Evolutionary conservation across 2,797 vertebrate species (phyloP).

Genomic region (Sebastolobus altivelis): DNA sequence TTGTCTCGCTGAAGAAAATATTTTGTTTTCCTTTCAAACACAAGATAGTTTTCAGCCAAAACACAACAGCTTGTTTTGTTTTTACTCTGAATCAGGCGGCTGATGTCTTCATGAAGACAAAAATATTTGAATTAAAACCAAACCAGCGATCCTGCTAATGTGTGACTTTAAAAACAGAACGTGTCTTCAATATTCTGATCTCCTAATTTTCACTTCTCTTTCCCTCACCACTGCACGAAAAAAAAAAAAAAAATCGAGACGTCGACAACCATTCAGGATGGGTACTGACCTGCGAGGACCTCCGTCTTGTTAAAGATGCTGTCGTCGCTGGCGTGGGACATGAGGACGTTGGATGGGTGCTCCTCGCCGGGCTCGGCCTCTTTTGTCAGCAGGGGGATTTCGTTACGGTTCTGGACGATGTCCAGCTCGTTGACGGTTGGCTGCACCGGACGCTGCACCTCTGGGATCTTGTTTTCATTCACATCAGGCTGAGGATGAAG

Average conservation of each 20-base stretch:
- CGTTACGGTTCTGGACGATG: slow-evolving; percentile 81
- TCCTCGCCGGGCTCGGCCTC: slow-evolving; percentile 48
- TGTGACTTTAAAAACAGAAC: background rate
- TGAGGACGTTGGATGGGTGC: slow-evolving; percentile 88
- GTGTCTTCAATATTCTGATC: background rate
- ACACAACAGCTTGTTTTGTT: background rate
- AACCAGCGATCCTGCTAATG: background rate
- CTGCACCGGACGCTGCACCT: slow-evolving; percentile 58
- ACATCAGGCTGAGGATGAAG: slow-evolving; percentile 58
- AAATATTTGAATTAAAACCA: background rate
- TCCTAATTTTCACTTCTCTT: background rate
- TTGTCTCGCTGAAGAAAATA: background rate
- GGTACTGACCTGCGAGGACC: slow-evolving; percentile 91
- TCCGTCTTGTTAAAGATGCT: slow-evolving; percentile 92
- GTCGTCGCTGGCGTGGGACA: slow-evolving; percentile 89
- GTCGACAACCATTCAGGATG: background rate
- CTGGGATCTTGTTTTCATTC: slow-evolving; percentile 88
- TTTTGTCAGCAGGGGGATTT: slow-evolving; percentile 70
- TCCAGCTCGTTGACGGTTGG: slow-evolving; percentile 71
- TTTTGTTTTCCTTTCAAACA: background rate
- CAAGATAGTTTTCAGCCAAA: background rate
- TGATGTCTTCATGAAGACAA: background rate
- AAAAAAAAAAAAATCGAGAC: background rate
- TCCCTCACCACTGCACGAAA: background rate
- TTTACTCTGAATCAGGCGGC: background rate